Evolutionary conservation across 2,888 invertebrate genomes (phyloP).

Genomic region (Nomada goodeniana): DNA sequence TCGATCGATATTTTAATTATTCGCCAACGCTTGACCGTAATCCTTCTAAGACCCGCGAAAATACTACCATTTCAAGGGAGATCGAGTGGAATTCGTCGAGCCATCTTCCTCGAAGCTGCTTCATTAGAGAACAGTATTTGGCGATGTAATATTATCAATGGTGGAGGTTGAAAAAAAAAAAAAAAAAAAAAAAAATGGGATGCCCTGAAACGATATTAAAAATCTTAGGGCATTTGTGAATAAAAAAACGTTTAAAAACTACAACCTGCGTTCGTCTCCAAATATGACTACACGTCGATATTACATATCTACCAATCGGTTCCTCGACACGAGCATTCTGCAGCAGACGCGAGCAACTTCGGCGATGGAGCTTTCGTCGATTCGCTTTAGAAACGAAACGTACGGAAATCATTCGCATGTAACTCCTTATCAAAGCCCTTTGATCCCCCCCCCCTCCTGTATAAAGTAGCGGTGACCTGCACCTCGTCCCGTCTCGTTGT

Average conservation of each 20-base stretch:
- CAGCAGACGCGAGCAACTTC: background rate
- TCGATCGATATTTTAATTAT: constrained; percentile 58
- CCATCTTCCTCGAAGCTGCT: background rate
- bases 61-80: background rate
- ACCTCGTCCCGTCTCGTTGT: constrained; percentile 3
- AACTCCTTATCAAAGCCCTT: constrained; percentile 41
- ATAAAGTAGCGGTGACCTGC: constrained; percentile 14
- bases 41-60: constrained; percentile 19
- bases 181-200: no score
- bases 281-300: no score
- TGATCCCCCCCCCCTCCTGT: constrained; percentile 13
- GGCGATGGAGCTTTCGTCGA: background rate
- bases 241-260: no score
- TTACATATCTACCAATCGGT: no score
- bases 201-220: no score
- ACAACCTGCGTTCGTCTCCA: no score
- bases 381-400: background rate
- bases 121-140: background rate
- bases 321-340: background rate
- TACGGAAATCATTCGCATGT: constrained; percentile 29
- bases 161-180: background rate
- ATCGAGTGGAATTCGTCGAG: constrained; percentile 1
- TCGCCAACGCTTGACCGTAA: constrained; percentile 37
- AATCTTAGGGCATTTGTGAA: no score
- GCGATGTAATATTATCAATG: background rate